Base-by-base conservation (phyloP, 2,797 vertebrate genomes). In the Scleropages formosus region DNA sequence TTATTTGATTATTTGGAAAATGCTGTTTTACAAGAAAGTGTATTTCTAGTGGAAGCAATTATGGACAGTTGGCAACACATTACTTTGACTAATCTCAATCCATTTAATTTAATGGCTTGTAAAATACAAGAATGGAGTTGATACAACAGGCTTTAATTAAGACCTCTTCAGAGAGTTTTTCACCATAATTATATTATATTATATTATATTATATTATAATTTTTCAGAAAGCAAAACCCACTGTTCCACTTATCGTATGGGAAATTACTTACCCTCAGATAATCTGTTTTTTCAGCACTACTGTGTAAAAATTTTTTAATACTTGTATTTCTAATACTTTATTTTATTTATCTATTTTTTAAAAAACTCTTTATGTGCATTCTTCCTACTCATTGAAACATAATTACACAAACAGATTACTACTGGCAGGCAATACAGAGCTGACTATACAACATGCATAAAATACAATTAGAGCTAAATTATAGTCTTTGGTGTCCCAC, bases 141-240 rank as follows among this genome's bases (percentile, higher is more conserved):
- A 75, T 56, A 22, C 47, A 59, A 31, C 31, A 56, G 70, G 31
- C 24, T 62, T 62, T 61, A 24, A 63, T 73, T 62, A 49, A 20
- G 44, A 58, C 39, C 16, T 27, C 10, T 47, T 62, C 62, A 46
- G 31, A 65, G 8, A 53, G 20, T 47, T 49, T 22, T 20, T 44
- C 75, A 66, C 16, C 31, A 6, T 31, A 39, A 6, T 39, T 31
- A 31, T 39, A 2, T 39, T 39, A 2, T 59, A 31, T 20, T 24
- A 24, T 72, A 72, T 72, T 15, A 60, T 12, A 72, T 20, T 24
- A 31, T 6, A 69, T 51, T 22, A 51, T 60, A 20, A 53, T 20
- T 70, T 49, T 65, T 74, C 72, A 64, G 47, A 31, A 74, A 65
- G 49, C 18, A 13, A 74, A 66, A 65, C 13, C n/a, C 56, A 60